These are phyloP conservation scores for Thryonomys swinderianus DNA, from an alignment of 2,113 vertebrate species.

Conservation along the genomic window DNA sequence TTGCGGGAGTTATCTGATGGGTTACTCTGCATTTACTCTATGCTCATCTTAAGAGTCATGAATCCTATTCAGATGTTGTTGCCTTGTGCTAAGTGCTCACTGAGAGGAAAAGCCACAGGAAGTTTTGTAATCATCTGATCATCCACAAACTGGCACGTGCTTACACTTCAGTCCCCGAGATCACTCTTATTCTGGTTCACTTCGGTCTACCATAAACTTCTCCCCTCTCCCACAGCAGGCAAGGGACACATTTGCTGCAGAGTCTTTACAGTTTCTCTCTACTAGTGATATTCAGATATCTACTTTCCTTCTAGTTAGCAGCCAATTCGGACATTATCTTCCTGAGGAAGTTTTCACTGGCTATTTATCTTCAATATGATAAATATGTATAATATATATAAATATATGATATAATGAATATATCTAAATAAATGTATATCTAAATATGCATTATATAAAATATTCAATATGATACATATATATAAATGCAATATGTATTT, in stretches of 20 bases:
- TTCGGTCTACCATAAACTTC: background rate
- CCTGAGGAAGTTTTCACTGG: background rate
- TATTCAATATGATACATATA: no score
- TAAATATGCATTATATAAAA: no score
- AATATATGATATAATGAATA: no score
- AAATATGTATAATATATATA: no score
- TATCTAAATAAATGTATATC: no score
- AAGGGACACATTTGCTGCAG: accelerated
- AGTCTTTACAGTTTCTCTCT: background rate
- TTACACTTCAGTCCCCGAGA: background rate
- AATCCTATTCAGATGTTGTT: background rate
- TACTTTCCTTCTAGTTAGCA: background rate
- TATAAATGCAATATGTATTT: no score
- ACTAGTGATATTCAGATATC: background rate
- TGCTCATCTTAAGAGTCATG: background rate
- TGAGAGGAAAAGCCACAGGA: background rate
- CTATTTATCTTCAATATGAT: background rate
- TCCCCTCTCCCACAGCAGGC: background rate
- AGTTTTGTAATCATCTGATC: background rate
- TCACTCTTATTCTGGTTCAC: background rate
- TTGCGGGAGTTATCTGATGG: background rate
- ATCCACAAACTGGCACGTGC: background rate
- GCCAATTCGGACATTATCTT: background rate
- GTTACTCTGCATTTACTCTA: background rate
- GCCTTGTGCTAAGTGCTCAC: background rate